Conservation (phyloP, 2,113 vertebrate species). For the Boulengeromyrus knoepffleri region DNA sequence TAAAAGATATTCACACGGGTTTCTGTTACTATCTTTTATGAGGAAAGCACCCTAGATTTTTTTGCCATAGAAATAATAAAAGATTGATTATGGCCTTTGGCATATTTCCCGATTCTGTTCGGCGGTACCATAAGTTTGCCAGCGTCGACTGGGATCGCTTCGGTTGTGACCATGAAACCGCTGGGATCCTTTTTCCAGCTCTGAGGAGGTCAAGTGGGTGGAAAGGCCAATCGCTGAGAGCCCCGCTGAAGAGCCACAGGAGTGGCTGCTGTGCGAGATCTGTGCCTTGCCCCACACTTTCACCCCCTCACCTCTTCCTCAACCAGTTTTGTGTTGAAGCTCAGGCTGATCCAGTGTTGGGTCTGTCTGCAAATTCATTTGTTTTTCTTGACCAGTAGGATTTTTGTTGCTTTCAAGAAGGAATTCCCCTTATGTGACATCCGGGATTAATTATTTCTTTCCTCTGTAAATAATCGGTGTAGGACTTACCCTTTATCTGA, state of each 20-base stretch:
- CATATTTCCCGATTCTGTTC: not conserved
- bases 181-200: not conserved
- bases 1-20: not conserved
- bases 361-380: not conserved
- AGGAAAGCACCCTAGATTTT: not conserved
- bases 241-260: not conserved
- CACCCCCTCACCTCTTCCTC: not conserved
- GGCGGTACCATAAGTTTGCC: not conserved
- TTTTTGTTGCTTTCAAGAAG: not conserved
- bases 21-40: not conserved
- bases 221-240: not conserved
- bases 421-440: not conserved
- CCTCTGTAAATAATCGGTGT: not conserved
- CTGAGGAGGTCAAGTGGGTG: not conserved
- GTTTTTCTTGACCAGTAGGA: not conserved
- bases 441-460: not conserved
- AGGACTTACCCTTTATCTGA: not conserved
- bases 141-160: not conserved
- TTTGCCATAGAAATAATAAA: not conserved
- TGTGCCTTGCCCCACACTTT: not conserved
- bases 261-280: not conserved
- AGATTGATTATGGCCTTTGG: not conserved
- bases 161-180: not conserved
- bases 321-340: not conserved
- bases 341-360: not conserved